Evolutionary conservation across 2,113 vertebrate genomes (phyloP).

Genomic region (Eclectus roratus): DNA sequence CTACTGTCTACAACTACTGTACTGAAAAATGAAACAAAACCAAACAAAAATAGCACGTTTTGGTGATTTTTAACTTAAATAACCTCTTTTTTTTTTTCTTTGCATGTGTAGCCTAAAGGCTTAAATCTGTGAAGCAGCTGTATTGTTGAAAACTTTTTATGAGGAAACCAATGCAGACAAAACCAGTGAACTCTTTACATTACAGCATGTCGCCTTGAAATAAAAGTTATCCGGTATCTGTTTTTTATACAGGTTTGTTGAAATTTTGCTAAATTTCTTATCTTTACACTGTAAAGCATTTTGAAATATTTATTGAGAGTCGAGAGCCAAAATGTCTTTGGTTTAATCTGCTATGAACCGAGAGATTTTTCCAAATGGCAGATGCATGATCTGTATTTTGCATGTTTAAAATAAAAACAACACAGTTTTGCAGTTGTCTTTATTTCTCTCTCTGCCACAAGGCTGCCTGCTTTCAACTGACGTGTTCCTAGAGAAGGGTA

Average conservation of each 20-base stretch:
- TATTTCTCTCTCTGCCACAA: constrained; percentile 68
- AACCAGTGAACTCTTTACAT: constrained; percentile 79
- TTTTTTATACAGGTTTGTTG: constrained; percentile 93
- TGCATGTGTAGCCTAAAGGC: constrained; percentile 87
- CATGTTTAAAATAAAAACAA: constrained; percentile 88
- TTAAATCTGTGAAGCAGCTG: constrained; percentile 77
- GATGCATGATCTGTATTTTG: constrained; percentile 94
- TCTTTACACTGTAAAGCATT: constrained; percentile 92
- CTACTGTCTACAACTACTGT: constrained; percentile 68
- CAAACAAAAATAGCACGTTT: constrained; percentile 79
- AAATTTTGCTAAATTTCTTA: constrained; percentile 96
- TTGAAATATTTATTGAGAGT: constrained; percentile 82
- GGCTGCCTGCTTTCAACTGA: constrained; percentile 28
- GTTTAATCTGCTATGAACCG: constrained; percentile 76
- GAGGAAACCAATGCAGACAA: constrained; percentile 72
- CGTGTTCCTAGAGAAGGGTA: neutral
- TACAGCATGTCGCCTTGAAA: constrained; percentile 87
- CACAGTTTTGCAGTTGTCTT: constrained; percentile 74
- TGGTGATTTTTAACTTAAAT: constrained; percentile 80
- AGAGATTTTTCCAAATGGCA: constrained; percentile 79
- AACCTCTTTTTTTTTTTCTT: constrained; percentile 80
- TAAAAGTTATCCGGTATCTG: constrained; percentile 79
- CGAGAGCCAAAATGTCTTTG: constrained; percentile 78
- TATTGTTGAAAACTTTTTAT: constrained; percentile 85
- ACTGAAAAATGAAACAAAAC: constrained; percentile 61